These are phyloP conservation scores for Trissolcus brochymenae DNA, from an alignment of 2,888 invertebrate genomes.

Conservation along the genomic window DNA sequence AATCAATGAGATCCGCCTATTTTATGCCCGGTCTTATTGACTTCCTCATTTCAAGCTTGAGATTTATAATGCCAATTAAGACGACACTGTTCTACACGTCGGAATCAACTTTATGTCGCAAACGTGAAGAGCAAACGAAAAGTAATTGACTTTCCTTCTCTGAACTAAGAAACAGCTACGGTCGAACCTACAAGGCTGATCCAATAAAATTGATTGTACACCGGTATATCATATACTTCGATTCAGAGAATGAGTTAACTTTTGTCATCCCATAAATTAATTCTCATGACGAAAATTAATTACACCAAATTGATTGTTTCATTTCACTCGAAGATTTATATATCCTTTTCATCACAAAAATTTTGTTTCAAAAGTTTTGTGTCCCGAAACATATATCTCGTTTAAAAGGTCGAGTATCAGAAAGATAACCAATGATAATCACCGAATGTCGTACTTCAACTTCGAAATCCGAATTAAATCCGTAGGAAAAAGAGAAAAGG, in stretches of 20 bases:
- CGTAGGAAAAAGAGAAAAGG: slow-evolving; percentile 29
- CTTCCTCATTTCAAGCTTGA: slow-evolving; percentile 48
- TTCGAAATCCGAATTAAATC: slow-evolving; percentile 57
- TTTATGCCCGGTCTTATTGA: slow-evolving; percentile 58
- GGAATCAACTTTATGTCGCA: slow-evolving; percentile 52
- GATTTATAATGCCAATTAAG: slow-evolving; percentile 59
- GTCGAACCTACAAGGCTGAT: slow-evolving; percentile 40
- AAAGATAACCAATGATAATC: slow-evolving; percentile 41
- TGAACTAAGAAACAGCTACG: slow-evolving; percentile 22
- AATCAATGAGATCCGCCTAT: slow-evolving; percentile 58
- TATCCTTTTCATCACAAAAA: background rate
- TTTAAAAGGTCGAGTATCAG: slow-evolving; percentile 18
- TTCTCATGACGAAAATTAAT: background rate
- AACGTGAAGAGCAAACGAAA: slow-evolving; percentile 53
- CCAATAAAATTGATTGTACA: slow-evolving; percentile 39
- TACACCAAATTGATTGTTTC: background rate
- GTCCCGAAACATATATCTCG: slow-evolving; percentile 10
- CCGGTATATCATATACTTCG: background rate
- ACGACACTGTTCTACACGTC: slow-evolving; percentile 57
- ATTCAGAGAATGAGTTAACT: no score
- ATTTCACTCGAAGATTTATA: no score
- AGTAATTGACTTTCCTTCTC: slow-evolving; percentile 52
- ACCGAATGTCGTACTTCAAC: slow-evolving; percentile 52
- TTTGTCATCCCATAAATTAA: no score
- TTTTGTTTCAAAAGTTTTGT: slow-evolving; percentile 1